Percentiles rank a stretch among this genome's conserved stretches.
Conservation (phyloP, 2,888 invertebrate species). For the Ophion ellenae region DNA sequence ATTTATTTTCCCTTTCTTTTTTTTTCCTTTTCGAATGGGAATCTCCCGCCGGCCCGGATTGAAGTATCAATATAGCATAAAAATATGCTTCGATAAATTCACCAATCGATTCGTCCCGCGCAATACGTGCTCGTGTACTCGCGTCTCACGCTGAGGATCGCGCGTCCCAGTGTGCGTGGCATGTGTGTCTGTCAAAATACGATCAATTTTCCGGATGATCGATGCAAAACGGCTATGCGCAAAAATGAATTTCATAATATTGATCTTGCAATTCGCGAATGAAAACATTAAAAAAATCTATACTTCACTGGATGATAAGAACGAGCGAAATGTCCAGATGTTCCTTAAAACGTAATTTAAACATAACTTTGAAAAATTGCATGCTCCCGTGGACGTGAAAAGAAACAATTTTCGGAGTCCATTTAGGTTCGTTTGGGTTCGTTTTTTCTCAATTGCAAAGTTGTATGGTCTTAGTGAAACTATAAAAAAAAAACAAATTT, state of each 20-base stretch:
- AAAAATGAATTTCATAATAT: neutral
- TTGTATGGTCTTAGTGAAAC: no score
- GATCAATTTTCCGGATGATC: neutral
- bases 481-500: no score
- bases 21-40: neutral
- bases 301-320: no score
- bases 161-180: neutral
- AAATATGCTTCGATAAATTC: conserved; percentile 37
- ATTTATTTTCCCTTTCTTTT: conserved; percentile 2
- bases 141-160: neutral
- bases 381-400: no score
- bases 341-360: no score
- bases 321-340: no score
- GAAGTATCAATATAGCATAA: conserved; percentile 28
- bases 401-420: no score
- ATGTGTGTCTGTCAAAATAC: neutral
- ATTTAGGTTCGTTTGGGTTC: no score
- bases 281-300: neutral
- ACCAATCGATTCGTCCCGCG: conserved; percentile 14
- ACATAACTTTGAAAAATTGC: no score
- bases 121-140: neutral
- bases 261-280: neutral
- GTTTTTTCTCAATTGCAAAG: no score
- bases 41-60: conserved; percentile 11
- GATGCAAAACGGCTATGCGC: neutral